Evolutionary conservation across 2,113 vertebrate species (phyloP).

Genomic region (Hassar affinis): DNA sequence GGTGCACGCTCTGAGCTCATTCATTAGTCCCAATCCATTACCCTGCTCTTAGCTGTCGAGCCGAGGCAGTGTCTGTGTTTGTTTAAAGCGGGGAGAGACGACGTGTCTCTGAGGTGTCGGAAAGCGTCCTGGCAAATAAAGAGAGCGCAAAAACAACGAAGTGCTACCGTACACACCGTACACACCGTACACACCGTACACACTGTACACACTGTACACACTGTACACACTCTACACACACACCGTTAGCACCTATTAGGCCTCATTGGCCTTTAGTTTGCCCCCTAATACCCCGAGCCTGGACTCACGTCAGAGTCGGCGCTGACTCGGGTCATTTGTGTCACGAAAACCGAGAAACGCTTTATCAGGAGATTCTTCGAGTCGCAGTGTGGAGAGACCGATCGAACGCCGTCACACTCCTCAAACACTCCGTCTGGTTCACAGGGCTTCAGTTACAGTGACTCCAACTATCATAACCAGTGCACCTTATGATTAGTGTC

Average conservation of each 20-base stretch:
- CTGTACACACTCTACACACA: no score
- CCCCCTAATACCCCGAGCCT: not conserved
- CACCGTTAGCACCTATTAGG: not conserved
- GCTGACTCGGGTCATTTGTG: no score
- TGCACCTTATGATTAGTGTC: no score
- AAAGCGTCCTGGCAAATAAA: conserved; percentile 72
- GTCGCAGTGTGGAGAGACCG: no score
- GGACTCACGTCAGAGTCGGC: not conserved
- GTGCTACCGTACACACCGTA: conserved; percentile 59
- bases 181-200: no score
- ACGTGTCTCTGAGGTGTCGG: conserved; percentile 64
- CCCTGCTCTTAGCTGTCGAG: conserved; percentile 44
- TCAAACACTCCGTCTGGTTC: no score
- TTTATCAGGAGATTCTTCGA: not conserved
- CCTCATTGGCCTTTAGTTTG: not conserved
- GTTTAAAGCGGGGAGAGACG: conserved; percentile 52
- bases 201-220: no score
- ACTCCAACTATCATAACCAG: no score
- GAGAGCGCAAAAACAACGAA: conserved; percentile 49
- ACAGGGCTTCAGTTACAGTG: no score
- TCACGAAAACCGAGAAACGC: not conserved
- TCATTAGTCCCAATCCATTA: conserved; percentile 74
- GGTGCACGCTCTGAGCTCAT: conserved; percentile 33
- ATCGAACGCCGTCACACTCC: no score
- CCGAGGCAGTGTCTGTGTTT: conserved; percentile 42